Base-by-base conservation (phyloP, 2,888 invertebrate genomes). In the Yponomeuta sedellus region DNA sequence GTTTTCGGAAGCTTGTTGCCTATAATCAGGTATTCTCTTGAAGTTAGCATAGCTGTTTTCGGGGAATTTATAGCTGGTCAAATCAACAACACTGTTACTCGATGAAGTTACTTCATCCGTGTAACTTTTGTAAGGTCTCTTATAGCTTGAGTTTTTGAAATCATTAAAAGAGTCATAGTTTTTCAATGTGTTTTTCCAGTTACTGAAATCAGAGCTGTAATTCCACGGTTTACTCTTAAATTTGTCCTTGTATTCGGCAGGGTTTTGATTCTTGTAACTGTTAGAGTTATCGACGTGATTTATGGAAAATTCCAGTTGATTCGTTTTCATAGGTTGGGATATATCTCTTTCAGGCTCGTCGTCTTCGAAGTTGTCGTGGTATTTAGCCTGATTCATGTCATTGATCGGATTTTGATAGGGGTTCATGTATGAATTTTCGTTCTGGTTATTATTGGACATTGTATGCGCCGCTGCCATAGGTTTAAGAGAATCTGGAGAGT, bases 111-210 rank as follows among this genome's bases (percentile, higher is more conserved):
- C 71, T 77, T 89, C 89, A 66, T 88, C 87, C 20, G 74, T 72
- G 57, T 78, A 78, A 65, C 68, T 77, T 64, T 75, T 76, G 61
- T 76, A 76, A 19, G 80, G 82, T 70, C 79, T 82, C 72, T 81
- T 87, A 3, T 78, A 74, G 67, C 77, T 79, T 56, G 75, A 75
- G 28, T 78, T 83, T 69, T 86, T 88, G 39, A 74, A 80, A 70
- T 87, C 83, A 28, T 84, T 87, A 10, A 82, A 78, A 73, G 86
- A 88, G 68, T 84, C 82, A 69, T 88, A 87, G 28, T 83, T 84
- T 69, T 84, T 84, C 16, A 77, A 67, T 40, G 79, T 74, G 71
- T 82, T 82, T 65, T 80, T 84, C 74, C 80, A 77, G 67, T 76
- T 78, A 70, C 83, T 81, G 6, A 73, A 76, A 64, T 81, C 75